These are phyloP conservation scores for Porites divaricata DNA, from an alignment of 92 coral and sea anemone genomes.

Conservation along the genomic window DNA sequence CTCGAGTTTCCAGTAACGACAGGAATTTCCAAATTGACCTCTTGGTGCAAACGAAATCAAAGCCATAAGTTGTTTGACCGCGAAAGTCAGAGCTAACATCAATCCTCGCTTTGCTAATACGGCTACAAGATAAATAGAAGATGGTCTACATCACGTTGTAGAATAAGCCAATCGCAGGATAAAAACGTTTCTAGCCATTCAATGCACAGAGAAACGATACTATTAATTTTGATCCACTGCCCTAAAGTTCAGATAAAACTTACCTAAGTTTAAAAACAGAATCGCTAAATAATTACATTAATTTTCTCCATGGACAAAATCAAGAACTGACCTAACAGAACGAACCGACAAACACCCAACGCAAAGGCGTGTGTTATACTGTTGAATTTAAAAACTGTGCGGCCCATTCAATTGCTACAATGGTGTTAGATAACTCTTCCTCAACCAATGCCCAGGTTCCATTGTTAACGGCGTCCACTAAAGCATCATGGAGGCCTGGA, in stretches of 20 bases:
- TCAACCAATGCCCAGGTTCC: constrained; percentile 73
- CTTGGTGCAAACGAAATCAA: no score
- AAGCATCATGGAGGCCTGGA: constrained; percentile 97
- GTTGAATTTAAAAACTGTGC: constrained; percentile 76
- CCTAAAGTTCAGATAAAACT: neutral
- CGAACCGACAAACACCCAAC: neutral
- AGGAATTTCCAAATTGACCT: no score
- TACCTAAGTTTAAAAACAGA: neutral
- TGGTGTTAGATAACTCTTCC: constrained; percentile 71
- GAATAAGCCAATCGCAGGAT: no score
- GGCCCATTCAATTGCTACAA: constrained; percentile 78
- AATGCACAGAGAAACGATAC: neutral
- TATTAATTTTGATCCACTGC: neutral
- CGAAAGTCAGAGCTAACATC: no score
- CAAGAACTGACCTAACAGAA: neutral
- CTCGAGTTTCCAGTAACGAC: no score
- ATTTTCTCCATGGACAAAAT: neutral
- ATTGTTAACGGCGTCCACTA: constrained; percentile 56
- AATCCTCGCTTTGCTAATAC: no score
- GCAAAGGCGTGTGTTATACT: constrained; percentile 27
- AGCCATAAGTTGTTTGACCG: no score
- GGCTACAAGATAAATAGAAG: no score
- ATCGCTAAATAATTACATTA: neutral
- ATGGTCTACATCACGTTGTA: no score
- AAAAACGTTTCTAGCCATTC: no score